Evolutionary conservation across 2,888 invertebrate genomes (phyloP), one percentile per base, ranked within the genome.

Genomic region (Anoncus sp.): DNA sequence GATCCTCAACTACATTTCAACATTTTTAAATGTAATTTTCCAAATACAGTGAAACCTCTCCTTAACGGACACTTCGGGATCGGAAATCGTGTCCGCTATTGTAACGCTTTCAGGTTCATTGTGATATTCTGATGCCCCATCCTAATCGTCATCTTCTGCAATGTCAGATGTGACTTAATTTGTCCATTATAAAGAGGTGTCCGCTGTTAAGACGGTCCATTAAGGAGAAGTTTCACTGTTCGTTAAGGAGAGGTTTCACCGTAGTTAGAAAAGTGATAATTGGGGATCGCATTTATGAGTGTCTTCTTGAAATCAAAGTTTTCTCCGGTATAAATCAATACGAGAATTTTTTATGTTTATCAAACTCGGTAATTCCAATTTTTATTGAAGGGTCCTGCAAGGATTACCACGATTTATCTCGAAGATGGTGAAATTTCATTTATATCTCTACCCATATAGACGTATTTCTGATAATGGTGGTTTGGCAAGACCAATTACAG

Each of bases 401-500:
- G 16, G 24, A 51, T 6, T 22, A 1, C 2, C n/a, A n/a, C 38
- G 59, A 62, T 51, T 62, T 20, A 51, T 40, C 27, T 40, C 20
- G 49, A 67, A 49, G 27, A 62, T 49, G 69, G 51, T 18, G 38
- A 57, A 65, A 65, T 55, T 43, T 47, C 45, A 63, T 59, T 75
- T 31, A 59, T 35, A 69, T 40, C n/a, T 7, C 27, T 18, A 3
- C 14, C 14, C 20, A 43, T n/a, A n/a, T 6, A 27, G 59, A 18
- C 22, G 53, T 27, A 75, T 69, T 77, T 63, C 67, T 47, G 27
- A 65, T 65, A 59, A 75, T 51, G 59, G 31, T 57, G 38, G 14
- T 65, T 65, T 57, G 74, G 82, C 85, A 83, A 84, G 85, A 88
- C 86, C 90, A 90, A 90, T 90, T 90, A 90, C 87, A 88, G 85